phyloP scores from a whole-genome alignment of 2,888 invertebrate genomes.

The Latheticus oryzae region DNA sequence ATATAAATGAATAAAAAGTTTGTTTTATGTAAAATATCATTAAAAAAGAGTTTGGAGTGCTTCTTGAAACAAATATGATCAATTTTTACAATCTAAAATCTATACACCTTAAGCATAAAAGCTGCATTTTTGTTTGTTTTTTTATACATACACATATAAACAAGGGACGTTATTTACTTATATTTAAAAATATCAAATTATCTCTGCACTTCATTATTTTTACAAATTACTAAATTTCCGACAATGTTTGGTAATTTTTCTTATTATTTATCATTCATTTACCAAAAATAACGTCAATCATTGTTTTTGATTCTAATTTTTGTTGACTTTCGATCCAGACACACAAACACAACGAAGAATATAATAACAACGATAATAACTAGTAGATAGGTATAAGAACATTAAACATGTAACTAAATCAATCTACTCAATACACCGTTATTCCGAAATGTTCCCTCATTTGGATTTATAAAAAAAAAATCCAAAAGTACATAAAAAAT shows the following conservation, averaged over 20 bases:
- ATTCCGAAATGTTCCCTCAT: conserved; percentile 47
- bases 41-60: conserved; percentile 41
- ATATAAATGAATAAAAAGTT: conserved; percentile 48
- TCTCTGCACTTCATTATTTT: conserved; percentile 30
- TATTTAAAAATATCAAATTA: conserved; percentile 37
- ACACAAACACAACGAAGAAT: conserved; percentile 58
- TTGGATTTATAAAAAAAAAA: conserved; percentile 14
- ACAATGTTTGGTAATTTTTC: conserved; percentile 10
- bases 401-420: conserved; percentile 50
- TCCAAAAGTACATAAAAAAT: conserved; percentile 35
- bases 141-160: conserved; percentile 56
- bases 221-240: conserved; percentile 20
- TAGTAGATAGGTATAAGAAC: too few species aligned
- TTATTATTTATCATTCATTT: conserved; percentile 20
- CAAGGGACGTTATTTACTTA: conserved; percentile 53
- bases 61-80: conserved; percentile 45
- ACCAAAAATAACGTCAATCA: conserved; percentile 26
- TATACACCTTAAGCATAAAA: conserved; percentile 53
- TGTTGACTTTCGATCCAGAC: conserved; percentile 53
- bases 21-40: conserved; percentile 39
- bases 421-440: conserved; percentile 54
- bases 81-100: conserved; percentile 53
- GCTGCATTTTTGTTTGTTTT: conserved; percentile 56
- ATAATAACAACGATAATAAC: conserved; percentile 57
- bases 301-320: conserved; percentile 43